phyloP scores from a whole-genome alignment of 2,113 vertebrate genomes.

The Oostethus manadensis region DNA sequence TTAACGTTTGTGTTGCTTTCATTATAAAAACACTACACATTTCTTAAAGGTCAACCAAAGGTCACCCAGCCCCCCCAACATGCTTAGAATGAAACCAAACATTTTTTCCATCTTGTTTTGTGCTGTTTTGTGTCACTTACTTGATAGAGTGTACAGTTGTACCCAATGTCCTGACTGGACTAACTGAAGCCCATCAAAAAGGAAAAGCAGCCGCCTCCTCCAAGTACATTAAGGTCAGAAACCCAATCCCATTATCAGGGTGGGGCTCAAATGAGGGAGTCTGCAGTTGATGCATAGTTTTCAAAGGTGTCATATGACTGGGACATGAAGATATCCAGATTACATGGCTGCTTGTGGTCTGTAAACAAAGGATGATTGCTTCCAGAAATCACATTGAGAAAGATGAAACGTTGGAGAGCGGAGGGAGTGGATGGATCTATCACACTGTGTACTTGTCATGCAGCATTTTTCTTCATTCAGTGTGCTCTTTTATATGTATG shows the following conservation, averaged over 20 bases:
- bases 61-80: too few relatives aligned
- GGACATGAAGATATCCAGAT: constrained; percentile 65
- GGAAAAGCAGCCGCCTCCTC: neutral
- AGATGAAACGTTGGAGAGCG: constrained; percentile 30
- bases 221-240: neutral
- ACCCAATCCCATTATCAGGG: constrained; percentile 7
- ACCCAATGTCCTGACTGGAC: neutral
- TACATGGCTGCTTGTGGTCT: constrained; percentile 68
- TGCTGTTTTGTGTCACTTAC: too few relatives aligned
- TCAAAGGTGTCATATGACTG: constrained; percentile 61
- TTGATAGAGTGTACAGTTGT: neutral
- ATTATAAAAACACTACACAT: too few relatives aligned
- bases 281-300: constrained; percentile 41
- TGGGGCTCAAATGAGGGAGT: constrained; percentile 13
- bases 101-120: too few relatives aligned
- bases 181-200: neutral
- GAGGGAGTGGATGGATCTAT: constrained; percentile 23
- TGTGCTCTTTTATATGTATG: too few relatives aligned
- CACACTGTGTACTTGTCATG: too few relatives aligned
- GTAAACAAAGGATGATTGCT: constrained; percentile 63
- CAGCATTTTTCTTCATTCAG: too few relatives aligned
- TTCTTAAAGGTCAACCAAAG: too few relatives aligned
- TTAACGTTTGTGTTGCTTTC: too few relatives aligned
- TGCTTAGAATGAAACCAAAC: too few relatives aligned
- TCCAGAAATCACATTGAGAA: constrained; percentile 55